Evolutionary conservation across 2,797 vertebrate genomes (phyloP).

Genomic region (Carapus acus): DNA sequence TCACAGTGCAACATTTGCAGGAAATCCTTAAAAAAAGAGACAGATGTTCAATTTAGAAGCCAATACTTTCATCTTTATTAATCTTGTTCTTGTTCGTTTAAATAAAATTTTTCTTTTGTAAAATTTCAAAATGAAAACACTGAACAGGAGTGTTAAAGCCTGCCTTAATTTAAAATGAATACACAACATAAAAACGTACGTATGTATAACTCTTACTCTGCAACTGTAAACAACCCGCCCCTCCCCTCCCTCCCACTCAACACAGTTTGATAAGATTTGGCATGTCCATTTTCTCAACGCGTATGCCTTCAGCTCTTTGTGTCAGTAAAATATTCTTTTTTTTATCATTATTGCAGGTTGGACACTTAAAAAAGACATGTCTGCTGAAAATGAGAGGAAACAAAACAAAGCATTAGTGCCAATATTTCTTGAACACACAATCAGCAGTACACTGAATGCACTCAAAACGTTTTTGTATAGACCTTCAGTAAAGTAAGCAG

Average conservation of each 20-base stretch:
- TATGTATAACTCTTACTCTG: conserved; percentile 66
- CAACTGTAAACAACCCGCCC: conserved; percentile 73
- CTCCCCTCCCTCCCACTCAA: conserved; percentile 61
- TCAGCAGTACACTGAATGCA: conserved; percentile 75
- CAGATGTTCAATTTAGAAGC: conserved; percentile 64
- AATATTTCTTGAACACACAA: conserved; percentile 72
- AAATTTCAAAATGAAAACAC: conserved; percentile 81
- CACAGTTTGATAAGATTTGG: conserved; percentile 79
- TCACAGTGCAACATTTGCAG: neutral
- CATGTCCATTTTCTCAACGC: conserved; percentile 72
- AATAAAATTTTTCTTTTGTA: conserved; percentile 78
- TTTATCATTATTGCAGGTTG: conserved; percentile 80
- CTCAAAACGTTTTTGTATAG: conserved; percentile 71
- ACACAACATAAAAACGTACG: conserved; percentile 77
- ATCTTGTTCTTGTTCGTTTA: conserved; percentile 79
- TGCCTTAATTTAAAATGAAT: conserved; percentile 80
- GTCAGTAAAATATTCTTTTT: conserved; percentile 71
- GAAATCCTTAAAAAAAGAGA: conserved; percentile 10
- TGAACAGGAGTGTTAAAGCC: conserved; percentile 81
- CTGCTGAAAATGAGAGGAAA: conserved; percentile 68
- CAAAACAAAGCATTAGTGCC: conserved; percentile 73
- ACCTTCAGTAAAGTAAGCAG: conserved; percentile 75
- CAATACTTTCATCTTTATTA: conserved; percentile 79
- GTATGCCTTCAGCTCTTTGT: conserved; percentile 74
- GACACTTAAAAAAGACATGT: conserved; percentile 74